Evolutionary conservation across 2,113 vertebrate genomes (phyloP), one percentile per base, ranked within the genome.

Genomic region (Proteles cristata): DNA sequence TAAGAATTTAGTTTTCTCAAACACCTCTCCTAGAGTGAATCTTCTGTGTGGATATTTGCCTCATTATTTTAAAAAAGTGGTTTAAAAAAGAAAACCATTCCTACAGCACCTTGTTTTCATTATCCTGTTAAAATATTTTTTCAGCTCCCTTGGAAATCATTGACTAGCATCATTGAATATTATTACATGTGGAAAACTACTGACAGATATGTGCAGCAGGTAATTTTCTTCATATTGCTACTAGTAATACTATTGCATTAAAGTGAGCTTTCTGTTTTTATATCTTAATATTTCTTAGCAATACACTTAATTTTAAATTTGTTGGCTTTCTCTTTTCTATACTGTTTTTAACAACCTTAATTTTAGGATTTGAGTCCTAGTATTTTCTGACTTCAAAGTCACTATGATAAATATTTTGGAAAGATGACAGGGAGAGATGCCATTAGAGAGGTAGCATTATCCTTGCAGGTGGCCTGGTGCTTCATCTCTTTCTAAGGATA

Each of bases 121-220:
- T 93, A 28, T 89, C 88, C 7, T 84, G 88, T 91, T 88, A 77
- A 77, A 93, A 96, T 98, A 19, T 98, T 94, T 95, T 99, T 99
- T 97, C 98, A 99, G 99, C 99, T 99, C 77, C 99, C 99, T 17
- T 99, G 99, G 99, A 99, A 99, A 98, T 99, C 99, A 0, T 98
- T 99, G 99, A 99, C 99, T 92, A 99, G 99, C 98, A 99, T 99
- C 99, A 99, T 99, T 98, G 99, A 99, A 96, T 99, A 99, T 99
- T 99, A 99, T 98, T 99, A 99, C 98, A 99, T 99, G 99, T 99
- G 99, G 99, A 99, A 99, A 98, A 99, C 99, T 97, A 99, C 99
- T 97, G 99, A 99, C 99, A 99, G 99, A 99, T 99, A 99, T 0
- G 99, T 99, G 68, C 99, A 99, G 97, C 99, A 99, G 99, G 99